Conservation (phyloP, 2,888 invertebrate genomes). For the Holacanthella duospinosa region DNA sequence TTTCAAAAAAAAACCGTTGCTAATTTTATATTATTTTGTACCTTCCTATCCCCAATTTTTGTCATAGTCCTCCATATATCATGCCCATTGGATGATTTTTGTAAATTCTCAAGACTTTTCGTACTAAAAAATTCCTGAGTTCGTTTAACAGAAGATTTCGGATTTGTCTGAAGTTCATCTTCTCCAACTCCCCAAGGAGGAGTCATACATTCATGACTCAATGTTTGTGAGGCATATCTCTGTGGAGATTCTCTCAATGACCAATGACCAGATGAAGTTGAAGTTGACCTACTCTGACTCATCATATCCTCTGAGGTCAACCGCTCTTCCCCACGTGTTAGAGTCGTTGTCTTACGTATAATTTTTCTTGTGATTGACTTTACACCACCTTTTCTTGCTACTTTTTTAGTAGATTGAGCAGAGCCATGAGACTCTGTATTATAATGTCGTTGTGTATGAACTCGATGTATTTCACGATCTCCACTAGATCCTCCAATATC, state of each 20-base stretch:
- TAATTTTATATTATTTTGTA: too few species aligned
- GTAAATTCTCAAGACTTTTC: constrained; percentile 1
- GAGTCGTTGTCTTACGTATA: constrained; percentile 74
- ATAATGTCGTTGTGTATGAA: constrained; percentile 68
- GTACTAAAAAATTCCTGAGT: neutral
- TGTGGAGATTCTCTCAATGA: neutral
- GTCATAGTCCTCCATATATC: neutral
- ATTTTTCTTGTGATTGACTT: constrained; percentile 75
- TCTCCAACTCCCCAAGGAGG: constrained; percentile 18
- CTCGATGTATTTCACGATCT: constrained; percentile 51
- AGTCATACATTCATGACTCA: neutral
- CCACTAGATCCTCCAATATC: constrained; percentile 43
- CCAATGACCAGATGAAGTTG: neutral
- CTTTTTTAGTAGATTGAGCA: constrained; percentile 70
- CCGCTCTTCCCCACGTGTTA: constrained; percentile 75
- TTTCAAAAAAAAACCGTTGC: too few species aligned
- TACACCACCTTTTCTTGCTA: constrained; percentile 67
- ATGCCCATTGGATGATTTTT: constrained; percentile 8
- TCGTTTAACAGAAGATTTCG: neutral
- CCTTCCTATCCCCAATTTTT: neutral
- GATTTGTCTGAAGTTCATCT: neutral
- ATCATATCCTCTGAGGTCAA: constrained; percentile 35
- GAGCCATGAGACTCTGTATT: constrained; percentile 70
- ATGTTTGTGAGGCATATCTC: neutral
- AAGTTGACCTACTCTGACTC: neutral